These are phyloP conservation scores for Vanessa atalanta DNA, from an alignment of 1,140 invertebrate species.

Conservation along the genomic window DNA sequence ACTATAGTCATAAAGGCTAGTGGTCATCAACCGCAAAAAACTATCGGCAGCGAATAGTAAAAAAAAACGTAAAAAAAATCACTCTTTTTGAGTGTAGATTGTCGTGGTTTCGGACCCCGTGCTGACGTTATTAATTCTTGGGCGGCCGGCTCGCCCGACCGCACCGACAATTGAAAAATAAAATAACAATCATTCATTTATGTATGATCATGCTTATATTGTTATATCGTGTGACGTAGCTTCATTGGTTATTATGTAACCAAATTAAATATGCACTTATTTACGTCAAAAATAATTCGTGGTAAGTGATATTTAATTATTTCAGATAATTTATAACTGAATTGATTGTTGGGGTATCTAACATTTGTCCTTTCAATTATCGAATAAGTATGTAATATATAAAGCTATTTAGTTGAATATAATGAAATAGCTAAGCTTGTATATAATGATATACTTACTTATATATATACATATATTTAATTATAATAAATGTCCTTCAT, in stretches of 20 bases:
- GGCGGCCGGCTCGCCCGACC: slow-evolving; percentile 53
- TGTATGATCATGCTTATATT: slow-evolving; percentile 56
- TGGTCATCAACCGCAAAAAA: slow-evolving; percentile 70
- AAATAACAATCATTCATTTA: slow-evolving; percentile 75
- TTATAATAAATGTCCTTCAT: too few relatives aligned
- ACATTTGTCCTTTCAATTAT: too few relatives aligned
- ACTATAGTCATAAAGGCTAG: slow-evolving; percentile 59
- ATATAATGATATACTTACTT: too few relatives aligned
- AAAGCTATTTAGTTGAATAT: too few relatives aligned
- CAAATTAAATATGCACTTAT: neutral
- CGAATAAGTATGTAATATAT: too few relatives aligned
- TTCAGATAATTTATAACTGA: too few relatives aligned
- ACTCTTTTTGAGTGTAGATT: slow-evolving; percentile 67
- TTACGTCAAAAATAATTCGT: too few relatives aligned
- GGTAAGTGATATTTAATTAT: too few relatives aligned
- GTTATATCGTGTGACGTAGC: slow-evolving; percentile 48
- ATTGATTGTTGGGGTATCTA: too few relatives aligned
- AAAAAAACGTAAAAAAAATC: slow-evolving; percentile 52
- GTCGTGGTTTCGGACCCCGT: slow-evolving; percentile 59
- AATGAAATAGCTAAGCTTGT: too few relatives aligned
- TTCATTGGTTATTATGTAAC: slow-evolving; percentile 42
- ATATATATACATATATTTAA: too few relatives aligned
- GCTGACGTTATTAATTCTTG: slow-evolving; percentile 72
- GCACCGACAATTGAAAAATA: slow-evolving; percentile 70
- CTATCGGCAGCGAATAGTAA: slow-evolving; percentile 70